Base-by-base conservation (phyloP, 2,797 vertebrate species). In the Channa striata region DNA sequence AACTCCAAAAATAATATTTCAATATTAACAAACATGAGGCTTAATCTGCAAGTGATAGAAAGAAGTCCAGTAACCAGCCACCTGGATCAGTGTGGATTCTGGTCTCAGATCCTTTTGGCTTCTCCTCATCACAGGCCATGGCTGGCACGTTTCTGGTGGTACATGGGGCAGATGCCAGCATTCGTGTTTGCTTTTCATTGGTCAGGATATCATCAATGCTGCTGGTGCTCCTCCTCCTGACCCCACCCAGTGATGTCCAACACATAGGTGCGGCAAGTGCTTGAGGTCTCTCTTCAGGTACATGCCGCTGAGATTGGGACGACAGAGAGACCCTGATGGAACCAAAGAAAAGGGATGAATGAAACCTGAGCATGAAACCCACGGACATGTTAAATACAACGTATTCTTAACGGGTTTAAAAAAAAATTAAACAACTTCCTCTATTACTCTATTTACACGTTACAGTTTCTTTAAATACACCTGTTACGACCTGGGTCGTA, bases 221-320 rank as follows among this genome's bases (percentile, higher is more conserved):
- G 77, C 74, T 68, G 46, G 81, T 39, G 42, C 74, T 84, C 50
- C 72, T 85, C 65, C 47, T 77, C 14, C 69, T 54, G 36, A 77
- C 81, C 7, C 37, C 44, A 40, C 70, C 72, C 11, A 17, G 21
- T 11, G 81, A 83, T 14, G 58, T 69, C 85, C 69, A 83, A 33
- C 71, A 77, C 0, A 86, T 84, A 40, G 87, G 87, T 4, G 78
- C 85, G 50, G 46, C 68, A 65, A 84, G 11, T 7, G 6, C 23
- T 56, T 59, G 72, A 6, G 5, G 19, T 34, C 58, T 77, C 1
- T 1, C 16, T 3, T n/a, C 36, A 44, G 76, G 37, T 13, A 1
- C 48, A 5, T 11, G 36, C 8, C 8, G 17, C 14, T 64, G 54
- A 53, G 49, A 17, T 6, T 68, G 72, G 21, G 79, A 50, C 11